Percentiles rank a stretch among this genome's conserved stretches.
Evolutionary conservation across 2,888 invertebrate genomes (phyloP).

Genomic region (Stenurella melanura): DNA sequence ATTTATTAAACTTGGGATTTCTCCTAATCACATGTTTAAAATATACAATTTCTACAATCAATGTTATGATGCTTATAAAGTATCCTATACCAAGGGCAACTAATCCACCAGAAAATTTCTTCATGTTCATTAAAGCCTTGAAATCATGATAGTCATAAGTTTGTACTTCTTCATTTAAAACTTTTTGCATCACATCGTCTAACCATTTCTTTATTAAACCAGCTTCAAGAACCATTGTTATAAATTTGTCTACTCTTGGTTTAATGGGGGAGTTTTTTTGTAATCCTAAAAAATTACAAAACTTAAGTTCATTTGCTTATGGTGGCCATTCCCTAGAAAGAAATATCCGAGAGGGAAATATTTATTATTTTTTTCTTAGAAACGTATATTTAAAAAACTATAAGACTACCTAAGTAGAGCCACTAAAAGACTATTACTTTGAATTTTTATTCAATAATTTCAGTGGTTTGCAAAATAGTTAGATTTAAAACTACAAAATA

Average conservation of each 20-base stretch:
- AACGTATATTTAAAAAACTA: no score
- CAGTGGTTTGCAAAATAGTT: no score
- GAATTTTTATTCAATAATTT: no score
- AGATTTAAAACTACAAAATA: no score
- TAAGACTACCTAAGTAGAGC: no score
- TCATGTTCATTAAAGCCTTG: constrained; percentile 86
- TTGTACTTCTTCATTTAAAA: constrained; percentile 75
- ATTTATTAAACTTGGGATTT: constrained; percentile 84
- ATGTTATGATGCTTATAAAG: constrained; percentile 75
- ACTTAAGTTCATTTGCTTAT: no score
- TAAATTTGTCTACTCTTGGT: constrained; percentile 79
- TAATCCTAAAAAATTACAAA: constrained; percentile 75
- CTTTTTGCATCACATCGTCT: constrained; percentile 81
- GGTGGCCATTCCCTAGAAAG: no score
- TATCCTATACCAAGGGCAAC: constrained; percentile 84
- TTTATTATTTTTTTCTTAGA: no score
- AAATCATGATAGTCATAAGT: constrained; percentile 72
- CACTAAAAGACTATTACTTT: no score
- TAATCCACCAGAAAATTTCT: constrained; percentile 86
- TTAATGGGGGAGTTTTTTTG: constrained; percentile 89
- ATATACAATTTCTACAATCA: constrained; percentile 80
- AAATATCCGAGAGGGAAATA: no score
- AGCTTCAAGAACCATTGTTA: constrained; percentile 82
- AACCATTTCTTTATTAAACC: constrained; percentile 88
- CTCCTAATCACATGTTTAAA: constrained; percentile 80